Evolutionary conservation across 2,113 vertebrate species (phyloP).

Genomic region (Dipodomys stephensi): DNA sequence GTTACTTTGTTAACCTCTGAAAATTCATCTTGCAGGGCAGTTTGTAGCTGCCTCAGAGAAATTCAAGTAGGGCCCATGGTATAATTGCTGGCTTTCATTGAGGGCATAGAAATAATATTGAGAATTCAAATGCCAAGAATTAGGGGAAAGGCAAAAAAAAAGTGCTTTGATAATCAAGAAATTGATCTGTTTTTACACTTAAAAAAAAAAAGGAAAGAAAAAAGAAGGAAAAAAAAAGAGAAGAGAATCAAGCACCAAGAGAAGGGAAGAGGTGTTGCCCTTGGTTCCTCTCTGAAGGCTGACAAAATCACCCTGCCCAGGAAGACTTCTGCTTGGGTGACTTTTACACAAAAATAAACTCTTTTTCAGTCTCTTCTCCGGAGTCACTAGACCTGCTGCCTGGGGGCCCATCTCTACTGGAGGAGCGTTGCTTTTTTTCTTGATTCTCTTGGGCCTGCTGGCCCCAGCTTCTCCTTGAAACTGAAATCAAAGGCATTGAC

Average conservation of each 20-base stretch:
- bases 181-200: neutral
- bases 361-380: constrained; percentile 93
- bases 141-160: constrained; percentile 65
- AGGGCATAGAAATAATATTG: constrained; percentile 79
- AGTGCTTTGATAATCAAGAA: constrained; percentile 51
- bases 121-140: constrained; percentile 52
- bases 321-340: constrained; percentile 58
- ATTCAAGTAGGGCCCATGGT: constrained; percentile 85
- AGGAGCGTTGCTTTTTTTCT: constrained; percentile 87
- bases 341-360: constrained; percentile 95
- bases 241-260: constrained; percentile 58
- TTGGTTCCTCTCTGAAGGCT: neutral
- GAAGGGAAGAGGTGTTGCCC: neutral
- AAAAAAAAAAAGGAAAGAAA: neutral
- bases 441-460: constrained; percentile 88
- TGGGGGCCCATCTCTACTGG: constrained; percentile 88
- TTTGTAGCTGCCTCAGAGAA: constrained; percentile 85
- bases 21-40: constrained; percentile 78
- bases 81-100: constrained; percentile 81
- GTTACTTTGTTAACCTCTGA: constrained; percentile 74
- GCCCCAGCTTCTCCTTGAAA: constrained; percentile 86
- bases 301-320: constrained; percentile 62
- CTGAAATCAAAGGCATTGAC: constrained; percentile 81
- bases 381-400: constrained; percentile 93
- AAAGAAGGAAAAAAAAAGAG: too few relatives aligned